These are phyloP conservation scores for Tipula unca DNA, from an alignment of 2,888 invertebrate genomes.

Conservation along the genomic window DNA sequence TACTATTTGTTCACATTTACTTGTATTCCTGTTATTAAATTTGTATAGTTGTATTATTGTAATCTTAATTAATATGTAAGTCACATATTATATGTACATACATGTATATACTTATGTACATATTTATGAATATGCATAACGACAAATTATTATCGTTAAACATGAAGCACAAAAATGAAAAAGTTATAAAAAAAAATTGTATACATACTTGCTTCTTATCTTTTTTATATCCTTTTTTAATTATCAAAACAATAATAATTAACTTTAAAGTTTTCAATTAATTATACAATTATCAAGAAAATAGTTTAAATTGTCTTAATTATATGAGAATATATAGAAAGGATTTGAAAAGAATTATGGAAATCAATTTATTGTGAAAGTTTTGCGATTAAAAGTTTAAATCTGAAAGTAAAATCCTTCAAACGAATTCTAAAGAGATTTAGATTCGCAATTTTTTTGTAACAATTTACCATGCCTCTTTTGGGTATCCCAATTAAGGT, in stretches of 20 bases:
- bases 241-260: background rate
- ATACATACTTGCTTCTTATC: background rate
- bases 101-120: background rate
- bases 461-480: no score
- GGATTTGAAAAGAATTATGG: no score
- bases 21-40: background rate
- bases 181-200: background rate
- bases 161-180: background rate
- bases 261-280: background rate
- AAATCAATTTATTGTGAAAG: no score
- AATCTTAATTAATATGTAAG: background rate
- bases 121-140: background rate
- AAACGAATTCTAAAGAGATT: no score
- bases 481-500: no score
- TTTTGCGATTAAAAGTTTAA: no score
- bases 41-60: no score
- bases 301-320: no score
- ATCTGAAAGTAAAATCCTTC: no score
- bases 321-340: background rate
- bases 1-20: background rate
- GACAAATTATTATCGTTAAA: background rate
- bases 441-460: no score
- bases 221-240: background rate
- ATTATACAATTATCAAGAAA: background rate
- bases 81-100: background rate